These are phyloP conservation scores for Portunus trituberculatus DNA, from an alignment of 1,140 invertebrate genomes.

Conservation along the genomic window DNA sequence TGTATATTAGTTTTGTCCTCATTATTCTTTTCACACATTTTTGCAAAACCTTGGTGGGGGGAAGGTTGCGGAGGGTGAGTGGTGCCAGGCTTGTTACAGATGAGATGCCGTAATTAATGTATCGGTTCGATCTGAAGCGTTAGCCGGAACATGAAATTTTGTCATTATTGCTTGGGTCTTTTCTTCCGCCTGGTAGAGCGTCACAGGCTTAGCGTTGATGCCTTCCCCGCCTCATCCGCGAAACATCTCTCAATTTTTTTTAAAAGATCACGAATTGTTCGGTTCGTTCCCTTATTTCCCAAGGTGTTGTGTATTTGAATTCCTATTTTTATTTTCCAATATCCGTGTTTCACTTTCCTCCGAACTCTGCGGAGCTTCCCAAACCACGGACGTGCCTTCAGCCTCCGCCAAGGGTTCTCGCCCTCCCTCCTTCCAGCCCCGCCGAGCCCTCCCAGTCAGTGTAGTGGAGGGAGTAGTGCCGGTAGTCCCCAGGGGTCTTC, in stretches of 20 bases:
- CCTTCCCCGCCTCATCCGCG: neutral
- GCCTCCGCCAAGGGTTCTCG: neutral
- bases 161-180: too few relatives aligned
- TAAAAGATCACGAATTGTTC: neutral
- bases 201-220: neutral
- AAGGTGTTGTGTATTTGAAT: constrained; percentile 1
- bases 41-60: too few relatives aligned
- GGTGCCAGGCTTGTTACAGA: too few relatives aligned
- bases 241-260: neutral
- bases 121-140: too few relatives aligned
- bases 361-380: neutral
- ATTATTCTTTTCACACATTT: too few relatives aligned
- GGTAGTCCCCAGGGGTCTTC: constrained; percentile 41
- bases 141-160: too few relatives aligned
- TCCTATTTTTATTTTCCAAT: constrained; percentile 33
- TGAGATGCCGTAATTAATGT: too few relatives aligned
- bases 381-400: neutral
- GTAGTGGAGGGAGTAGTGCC: constrained; percentile 29
- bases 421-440: neutral
- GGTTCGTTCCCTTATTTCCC: neutral
- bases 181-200: neutral
- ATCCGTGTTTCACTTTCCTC: constrained; percentile 9
- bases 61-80: too few relatives aligned
- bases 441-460: neutral
- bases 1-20: too few relatives aligned